Base-by-base conservation (phyloP, 2,888 invertebrate species). In the Cosmorhoe ocellata region DNA sequence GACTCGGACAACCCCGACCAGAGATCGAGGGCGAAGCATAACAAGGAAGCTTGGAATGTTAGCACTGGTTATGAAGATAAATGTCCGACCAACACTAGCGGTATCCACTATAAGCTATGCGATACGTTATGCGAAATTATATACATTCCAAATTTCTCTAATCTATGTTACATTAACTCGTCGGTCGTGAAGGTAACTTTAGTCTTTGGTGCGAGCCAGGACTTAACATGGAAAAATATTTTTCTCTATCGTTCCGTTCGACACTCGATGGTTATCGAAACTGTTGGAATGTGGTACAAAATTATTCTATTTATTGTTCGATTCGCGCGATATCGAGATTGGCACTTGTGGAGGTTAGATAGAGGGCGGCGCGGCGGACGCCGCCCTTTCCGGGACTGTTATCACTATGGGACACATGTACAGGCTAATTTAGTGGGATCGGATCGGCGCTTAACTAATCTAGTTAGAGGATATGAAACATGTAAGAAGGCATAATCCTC, bases 141-240 rank as follows among this genome's bases (percentile, higher is more conserved):
- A 78, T 82, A 84, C 81, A 83, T 67, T 77, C 64, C 65, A 68
- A 76, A 79, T 75, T 81, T 78, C 64, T 75, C 84, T 84, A 85
- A 78, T 73, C 81, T 86, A 48, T 81, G 76, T 76, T 82, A 87
- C 81, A 85, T 77, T 75, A 78, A 84, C 65, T 74, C 76, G 81
- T 81, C 72, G 76, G 81, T 81, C 72, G 76, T 80, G 84, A 86
- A 83, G 89, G 88, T 90, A 90, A 90, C 89, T 81, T 79, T 80
- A 86, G 74, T 90, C 89, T 90, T 90, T 90, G 89, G 89, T 90
- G 76, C 84, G 81, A 82, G 82, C 81, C 81, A 72, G 74, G 74
- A 74, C 73, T 69, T 47, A 34, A 54, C 61, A 65, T 71, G 74
- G 65, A 69, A 75, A 75, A 77, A 78, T 71, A 76, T 69, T 50